Conservation (phyloP, 2,113 vertebrate genomes). For the Connochaetes taurinus region DNA sequence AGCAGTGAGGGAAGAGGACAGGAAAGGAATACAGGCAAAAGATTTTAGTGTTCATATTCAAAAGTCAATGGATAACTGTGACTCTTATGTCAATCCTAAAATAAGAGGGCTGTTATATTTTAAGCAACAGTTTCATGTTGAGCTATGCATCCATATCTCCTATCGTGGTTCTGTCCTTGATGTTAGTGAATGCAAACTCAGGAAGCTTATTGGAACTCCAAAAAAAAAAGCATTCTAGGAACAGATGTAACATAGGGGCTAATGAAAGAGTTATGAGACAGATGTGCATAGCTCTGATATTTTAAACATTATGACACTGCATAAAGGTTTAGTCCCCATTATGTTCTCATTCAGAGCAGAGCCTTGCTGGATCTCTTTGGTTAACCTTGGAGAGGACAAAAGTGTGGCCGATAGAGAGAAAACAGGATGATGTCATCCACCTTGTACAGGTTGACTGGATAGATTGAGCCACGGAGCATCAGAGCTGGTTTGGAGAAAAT, state of each 20-base stretch:
- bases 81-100: not conserved
- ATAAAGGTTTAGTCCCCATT: not conserved
- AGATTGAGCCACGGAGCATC: not conserved
- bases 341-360: not conserved
- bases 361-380: not conserved
- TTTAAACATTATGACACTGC: not conserved
- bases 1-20: no score
- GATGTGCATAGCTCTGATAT: not conserved
- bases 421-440: not conserved
- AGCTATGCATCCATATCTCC: fast-evolving
- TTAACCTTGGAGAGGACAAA: not conserved
- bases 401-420: not conserved
- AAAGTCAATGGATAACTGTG: not conserved
- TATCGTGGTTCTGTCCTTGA: not conserved
- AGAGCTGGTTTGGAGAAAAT: not conserved
- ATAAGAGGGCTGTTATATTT: not conserved
- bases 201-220: not conserved
- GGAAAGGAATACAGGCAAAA: not conserved
- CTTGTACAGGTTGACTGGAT: not conserved
- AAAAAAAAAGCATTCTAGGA: not conserved
- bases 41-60: not conserved
- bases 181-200: not conserved
- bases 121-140: not conserved
- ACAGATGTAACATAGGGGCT: not conserved
- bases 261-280: not conserved